Evolutionary conservation across 2,797 vertebrate species (phyloP), one percentile per base, ranked within the genome.

Genomic region (Clarias platycephalus): DNA sequence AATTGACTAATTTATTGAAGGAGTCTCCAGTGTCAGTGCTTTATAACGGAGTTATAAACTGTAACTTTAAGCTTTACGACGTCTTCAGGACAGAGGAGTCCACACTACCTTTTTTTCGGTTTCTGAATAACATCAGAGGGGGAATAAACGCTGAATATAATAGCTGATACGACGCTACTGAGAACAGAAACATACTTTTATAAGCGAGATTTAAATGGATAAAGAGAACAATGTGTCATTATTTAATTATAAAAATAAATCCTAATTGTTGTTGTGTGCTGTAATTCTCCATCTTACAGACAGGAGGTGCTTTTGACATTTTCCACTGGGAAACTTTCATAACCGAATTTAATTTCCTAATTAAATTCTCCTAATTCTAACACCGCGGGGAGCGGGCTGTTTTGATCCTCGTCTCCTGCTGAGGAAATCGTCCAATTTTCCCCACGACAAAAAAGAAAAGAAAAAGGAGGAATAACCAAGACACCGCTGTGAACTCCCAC

Each of bases 331-430:
- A 68, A 37, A 37, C 31, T 8, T 68, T 5, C 4, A 40, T 10
- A n/a, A 44, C 12, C 22, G 0, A 24, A 24, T 9, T n/a, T 13
- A 9, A 44, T 44, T 44, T 71, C 68, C 22, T 44, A n/a, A 71
- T 71, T 13, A 70, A 71, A 22, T 71, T 44, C 68, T 22, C 20
- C 1, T 24, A n/a, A 44, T 71, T 71, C 71, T 49, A 16, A 49
- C 49, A 53, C 53, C 4, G 9, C 28, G 37, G 76, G 76, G 57
- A 62, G 4, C 4, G 57, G 13, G 34, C 10, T 12, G 72, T 55
- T 76, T 58, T 58, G 74, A 76, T 76, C 31, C 55, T 22, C 10
- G 31, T 34, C 57, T 78, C 76, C 55, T 62, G 31, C 76, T 78
- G 76, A 22, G 57, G 18, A 24, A 60, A 78, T 31, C 15, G 31